Percentiles rank a stretch among this genome's conserved stretches.
These are phyloP conservation scores for Apantesis nais DNA, from an alignment of 2,888 invertebrate genomes.

Conservation along the genomic window DNA sequence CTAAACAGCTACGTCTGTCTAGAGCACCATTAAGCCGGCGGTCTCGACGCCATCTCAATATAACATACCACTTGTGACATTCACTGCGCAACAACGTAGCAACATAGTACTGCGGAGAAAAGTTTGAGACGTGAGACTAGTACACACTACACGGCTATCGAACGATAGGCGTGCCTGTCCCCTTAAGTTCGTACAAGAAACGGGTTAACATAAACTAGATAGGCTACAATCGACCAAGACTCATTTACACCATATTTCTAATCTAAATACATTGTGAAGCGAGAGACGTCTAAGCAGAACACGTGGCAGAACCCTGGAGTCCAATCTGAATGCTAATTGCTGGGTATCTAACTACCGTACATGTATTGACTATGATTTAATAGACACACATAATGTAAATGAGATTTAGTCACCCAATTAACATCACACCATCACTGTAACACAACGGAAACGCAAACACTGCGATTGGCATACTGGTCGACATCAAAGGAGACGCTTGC, in stretches of 20 bases:
- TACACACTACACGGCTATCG: constrained; percentile 26
- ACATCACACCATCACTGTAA: constrained; percentile 35
- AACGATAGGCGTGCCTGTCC: constrained; percentile 26
- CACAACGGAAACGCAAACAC: constrained; percentile 27
- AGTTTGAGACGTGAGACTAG: constrained; percentile 32
- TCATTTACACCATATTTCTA: constrained; percentile 51
- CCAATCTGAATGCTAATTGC: constrained; percentile 42
- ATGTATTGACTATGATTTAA: constrained; percentile 43
- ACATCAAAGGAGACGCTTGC: neutral
- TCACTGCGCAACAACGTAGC: constrained; percentile 34
- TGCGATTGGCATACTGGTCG: constrained; percentile 4
- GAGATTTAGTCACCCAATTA: constrained; percentile 46
- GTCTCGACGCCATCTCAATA: constrained; percentile 30
- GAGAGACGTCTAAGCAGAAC: constrained; percentile 40
- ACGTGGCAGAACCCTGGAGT: constrained; percentile 32
- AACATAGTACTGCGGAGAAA: constrained; percentile 35
- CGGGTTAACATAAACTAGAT: constrained; percentile 26
- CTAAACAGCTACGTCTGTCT: constrained; percentile 14
- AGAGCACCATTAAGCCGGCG: constrained; percentile 20
- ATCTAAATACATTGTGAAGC: constrained; percentile 45
- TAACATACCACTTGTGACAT: constrained; percentile 30
- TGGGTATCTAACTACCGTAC: constrained; percentile 34
- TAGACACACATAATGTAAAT: constrained; percentile 50
- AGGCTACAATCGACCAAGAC: constrained; percentile 46
- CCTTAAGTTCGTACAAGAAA: constrained; percentile 26